Base-by-base conservation (phyloP, 2,888 invertebrate genomes). In the Synanthedon vespiformis region DNA sequence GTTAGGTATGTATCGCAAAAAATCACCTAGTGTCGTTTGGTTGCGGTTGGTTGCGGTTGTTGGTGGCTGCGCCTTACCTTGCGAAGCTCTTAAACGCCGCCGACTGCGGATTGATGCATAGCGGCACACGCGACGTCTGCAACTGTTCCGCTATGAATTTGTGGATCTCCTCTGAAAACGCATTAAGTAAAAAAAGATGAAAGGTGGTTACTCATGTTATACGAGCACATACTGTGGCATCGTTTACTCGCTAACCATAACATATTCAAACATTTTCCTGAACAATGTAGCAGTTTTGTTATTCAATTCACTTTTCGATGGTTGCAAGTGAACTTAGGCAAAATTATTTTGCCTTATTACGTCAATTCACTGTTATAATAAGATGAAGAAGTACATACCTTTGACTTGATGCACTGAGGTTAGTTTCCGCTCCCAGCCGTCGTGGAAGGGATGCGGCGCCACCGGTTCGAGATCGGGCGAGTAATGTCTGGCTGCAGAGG, bases 41-140 rank as follows among this genome's bases (percentile, higher is more conserved):
- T 79, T 73, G 74, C 74, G 68, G 70, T 73, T 68, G 74, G 71
- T 72, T 70, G 77, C 68, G 66, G 50, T 13, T 18, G 13, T 14
- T n/a, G 50, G 53, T 55, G 52, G 67, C 72, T 63, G 63, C 82
- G 74, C 86, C 93, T 95, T 95, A 99, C 98, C 97, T 99, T 91
- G 98, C 96, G 93, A 99, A 99, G 91, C 97, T 98, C 91, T 98
- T 98, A 92, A 98, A 99, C 84, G 99, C 98, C 82, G 98, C 98
- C 77, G 98, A 98, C 89, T 98, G 97, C 70, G 99, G 99, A 90
- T 99, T 99, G 90, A 99, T 99, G 91, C 99, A 99, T 69, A 99
- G 91, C 64, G 99, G 99, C 69, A 99, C 97, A 65, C 97, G 93
- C 75, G 95, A 95, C 73, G 96, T 95, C 82, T 96, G 95, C 79